Base-by-base conservation (phyloP, 2,113 vertebrate species). In the Sardina pilchardus region DNA sequence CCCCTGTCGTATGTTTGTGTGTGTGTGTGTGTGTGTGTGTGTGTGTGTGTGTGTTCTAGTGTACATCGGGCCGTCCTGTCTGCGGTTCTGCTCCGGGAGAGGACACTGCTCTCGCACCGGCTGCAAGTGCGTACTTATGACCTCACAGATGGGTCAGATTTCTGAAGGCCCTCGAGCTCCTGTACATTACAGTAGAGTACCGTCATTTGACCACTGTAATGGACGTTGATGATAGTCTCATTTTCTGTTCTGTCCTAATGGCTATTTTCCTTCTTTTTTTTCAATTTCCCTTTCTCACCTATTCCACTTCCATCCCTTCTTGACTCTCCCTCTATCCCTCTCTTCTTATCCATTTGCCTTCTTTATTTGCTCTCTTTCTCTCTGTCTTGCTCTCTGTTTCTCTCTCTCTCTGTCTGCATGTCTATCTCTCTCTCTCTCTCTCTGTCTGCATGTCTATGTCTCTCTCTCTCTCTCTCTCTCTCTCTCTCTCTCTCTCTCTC, bases 61-160 rank as follows among this genome's bases (percentile, higher is more conserved):
- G 91, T 99, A 99, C 89, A 95, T 99, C 53, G 98, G 98, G 80
- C 98, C 98, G 3, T 96, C 98, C 3, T 99, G 98, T 91, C 96
- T 98, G 90, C 98, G 96, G 84, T 99, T 99, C 93, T 99, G 98
- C 92, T 99, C 97, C 81, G 98, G 98, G 50, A 93, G 97, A 95
- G 98, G 98, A 95, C 97, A 98, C 85, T 99, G 98, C 89, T 97
- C 97, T 67, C 96, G 95, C 85, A 98, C 95, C 56, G 98, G 98
- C 89, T 99, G 98, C 98, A 99, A 97, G 98, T 99, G 96, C 95
- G 97, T 17, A 86, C 43, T 24, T 10, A 82, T 47, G 67, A 83
- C 16, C n/a, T 82, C 85, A 3, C 56, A 8, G 50, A 63, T 63
- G 59, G 8, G 63, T 14, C 63, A 30, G 26, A 8, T 30, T 7